Percentiles rank a stretch among this genome's conserved stretches.
Evolutionary conservation across 2,113 vertebrate species (phyloP).

Genomic region (Plestiodon gilberti): DNA sequence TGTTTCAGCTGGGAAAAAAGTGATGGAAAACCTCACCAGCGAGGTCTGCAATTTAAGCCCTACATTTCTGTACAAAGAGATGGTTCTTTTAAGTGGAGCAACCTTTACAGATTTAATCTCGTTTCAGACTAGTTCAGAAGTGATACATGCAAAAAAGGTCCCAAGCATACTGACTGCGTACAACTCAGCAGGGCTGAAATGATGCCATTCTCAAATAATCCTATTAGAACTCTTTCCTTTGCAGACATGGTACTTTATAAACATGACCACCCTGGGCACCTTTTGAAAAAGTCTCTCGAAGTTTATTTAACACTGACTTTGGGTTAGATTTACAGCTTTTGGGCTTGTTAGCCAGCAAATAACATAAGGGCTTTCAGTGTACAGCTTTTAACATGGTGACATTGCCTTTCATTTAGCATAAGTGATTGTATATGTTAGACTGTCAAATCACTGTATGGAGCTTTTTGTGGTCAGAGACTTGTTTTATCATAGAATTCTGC

Average conservation of each 20-base stretch:
- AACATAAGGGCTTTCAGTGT: slow-evolving; percentile 49
- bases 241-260: slow-evolving; percentile 25
- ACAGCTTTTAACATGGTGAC: slow-evolving; percentile 54
- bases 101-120: background rate
- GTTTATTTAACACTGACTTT: slow-evolving; percentile 60
- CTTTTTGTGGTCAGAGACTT: slow-evolving; percentile 64
- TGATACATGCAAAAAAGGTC: background rate
- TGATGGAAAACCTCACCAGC: slow-evolving; percentile 14
- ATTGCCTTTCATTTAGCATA: slow-evolving; percentile 69
- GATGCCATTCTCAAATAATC: slow-evolving; percentile 13
- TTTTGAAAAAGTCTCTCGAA: slow-evolving; percentile 37
- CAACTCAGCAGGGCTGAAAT: background rate
- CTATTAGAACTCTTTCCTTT: background rate
- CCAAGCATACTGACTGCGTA: background rate
- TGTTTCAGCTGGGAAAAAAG: slow-evolving; percentile 8
- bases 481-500: slow-evolving; percentile 72
- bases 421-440: slow-evolving; percentile 68
- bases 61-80: background rate
- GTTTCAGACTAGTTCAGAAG: slow-evolving; percentile 13
- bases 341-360: slow-evolving; percentile 49
- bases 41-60: slow-evolving; percentile 16
- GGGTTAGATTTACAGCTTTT: slow-evolving; percentile 50
- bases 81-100: background rate
- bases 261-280: slow-evolving; percentile 31
- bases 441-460: slow-evolving; percentile 65